A percentile compares a stretch with the other conserved stretches of the same genome.
Evolutionary conservation across 1,140 invertebrate genomes (phyloP).

Genomic region (Psix sp.): DNA sequence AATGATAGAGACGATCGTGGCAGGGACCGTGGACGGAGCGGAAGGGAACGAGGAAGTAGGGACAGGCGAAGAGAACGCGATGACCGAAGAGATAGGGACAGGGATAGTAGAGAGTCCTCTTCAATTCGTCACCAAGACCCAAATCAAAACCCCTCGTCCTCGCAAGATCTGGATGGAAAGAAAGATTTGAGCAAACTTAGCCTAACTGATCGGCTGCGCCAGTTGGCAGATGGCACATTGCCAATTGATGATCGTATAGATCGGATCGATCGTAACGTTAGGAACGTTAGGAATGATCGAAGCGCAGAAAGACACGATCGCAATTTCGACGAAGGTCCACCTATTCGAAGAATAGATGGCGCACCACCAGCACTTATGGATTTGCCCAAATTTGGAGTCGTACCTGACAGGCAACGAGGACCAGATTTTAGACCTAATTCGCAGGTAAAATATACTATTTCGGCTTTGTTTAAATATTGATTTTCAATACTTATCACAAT

Average conservation of each 20-base stretch:
- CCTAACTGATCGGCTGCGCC: constrained; percentile 73
- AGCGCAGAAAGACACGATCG: constrained; percentile 63
- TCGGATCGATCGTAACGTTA: constrained; percentile 66
- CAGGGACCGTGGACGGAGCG: constrained; percentile 53
- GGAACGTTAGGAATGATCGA: constrained; percentile 65
- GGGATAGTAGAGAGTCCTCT: constrained; percentile 48
- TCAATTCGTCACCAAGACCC: constrained; percentile 60
- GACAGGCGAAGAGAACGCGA: constrained; percentile 72
- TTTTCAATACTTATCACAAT: no score
- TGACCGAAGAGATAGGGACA: constrained; percentile 62
- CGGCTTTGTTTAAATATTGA: neutral
- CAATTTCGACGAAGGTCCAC: constrained; percentile 63
- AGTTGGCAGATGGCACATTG: constrained; percentile 73
- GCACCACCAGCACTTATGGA: constrained; percentile 71
- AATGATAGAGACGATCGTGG: constrained; percentile 68
- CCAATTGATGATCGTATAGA: constrained; percentile 66
- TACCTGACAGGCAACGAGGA: constrained; percentile 64
- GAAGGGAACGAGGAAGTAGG: constrained; percentile 61
- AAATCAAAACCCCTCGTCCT: constrained; percentile 1
- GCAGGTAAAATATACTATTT: no score
- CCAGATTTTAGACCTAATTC: constrained; percentile 62
- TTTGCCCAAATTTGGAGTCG: constrained; percentile 68
- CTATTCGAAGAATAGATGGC: constrained; percentile 57
- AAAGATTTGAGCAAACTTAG: constrained; percentile 70
- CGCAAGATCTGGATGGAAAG: constrained; percentile 61